A percentile compares a stretch with the other conserved stretches of the same genome.
Conservation (phyloP, 2,888 invertebrate genomes). For the Philhelius pedissequus region DNA sequence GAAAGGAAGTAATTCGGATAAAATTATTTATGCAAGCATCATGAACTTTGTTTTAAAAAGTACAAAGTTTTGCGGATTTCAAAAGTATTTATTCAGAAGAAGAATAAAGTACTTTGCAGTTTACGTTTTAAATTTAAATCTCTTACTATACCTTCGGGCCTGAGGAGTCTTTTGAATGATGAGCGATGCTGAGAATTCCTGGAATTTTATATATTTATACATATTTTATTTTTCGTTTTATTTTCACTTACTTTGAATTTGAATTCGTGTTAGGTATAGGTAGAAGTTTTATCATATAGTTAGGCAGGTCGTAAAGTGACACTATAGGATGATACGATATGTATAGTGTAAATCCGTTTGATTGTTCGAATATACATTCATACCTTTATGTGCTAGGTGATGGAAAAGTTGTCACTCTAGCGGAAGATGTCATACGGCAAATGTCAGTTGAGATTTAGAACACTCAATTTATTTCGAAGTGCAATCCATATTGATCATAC, state of each 20-base stretch:
- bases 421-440: too few species aligned
- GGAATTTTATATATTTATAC: neutral
- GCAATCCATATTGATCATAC: too few species aligned
- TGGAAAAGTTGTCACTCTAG: too few species aligned
- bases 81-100: slow-evolving; percentile 1
- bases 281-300: neutral
- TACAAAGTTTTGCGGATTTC: neutral
- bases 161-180: neutral
- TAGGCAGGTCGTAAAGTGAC: neutral
- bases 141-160: neutral
- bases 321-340: neutral
- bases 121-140: slow-evolving; percentile 3
- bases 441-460: too few species aligned
- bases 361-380: too few species aligned
- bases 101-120: slow-evolving; percentile 19
- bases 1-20: neutral
- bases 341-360: too few species aligned
- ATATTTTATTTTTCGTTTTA: neutral
- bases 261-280: neutral
- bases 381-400: too few species aligned
- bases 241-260: neutral
- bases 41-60: neutral
- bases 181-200: neutral
- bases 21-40: slow-evolving; percentile 4
- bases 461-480: too few species aligned